These are phyloP conservation scores for Sinohyriopsis cumingii DNA, from an alignment of 2,888 invertebrate species.

Conservation along the genomic window DNA sequence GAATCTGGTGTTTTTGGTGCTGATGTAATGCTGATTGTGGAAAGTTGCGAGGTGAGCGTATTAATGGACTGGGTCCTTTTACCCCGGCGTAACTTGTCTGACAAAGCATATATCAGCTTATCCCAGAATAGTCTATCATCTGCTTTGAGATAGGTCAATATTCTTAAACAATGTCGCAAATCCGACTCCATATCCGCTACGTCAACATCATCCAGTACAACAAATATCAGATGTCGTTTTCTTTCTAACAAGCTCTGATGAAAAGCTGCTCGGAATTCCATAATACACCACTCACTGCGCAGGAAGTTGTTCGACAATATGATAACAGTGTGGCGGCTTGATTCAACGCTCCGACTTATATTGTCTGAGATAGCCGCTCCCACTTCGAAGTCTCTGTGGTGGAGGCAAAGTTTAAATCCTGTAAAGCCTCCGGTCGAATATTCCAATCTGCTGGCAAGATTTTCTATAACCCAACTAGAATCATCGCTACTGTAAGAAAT, in stretches of 20 bases:
- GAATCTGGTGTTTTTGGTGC: too few species aligned
- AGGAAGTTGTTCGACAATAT: constrained; percentile 91
- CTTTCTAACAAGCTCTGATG: constrained; percentile 84
- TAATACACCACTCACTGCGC: constrained; percentile 91
- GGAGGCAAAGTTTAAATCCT: constrained; percentile 75
- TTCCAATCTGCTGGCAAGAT: constrained; percentile 85
- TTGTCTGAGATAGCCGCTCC: constrained; percentile 82
- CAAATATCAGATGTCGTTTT: constrained; percentile 84
- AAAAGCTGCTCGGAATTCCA: constrained; percentile 91
- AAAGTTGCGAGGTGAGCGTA: too few species aligned
- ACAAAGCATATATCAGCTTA: constrained; percentile 88
- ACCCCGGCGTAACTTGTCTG: constrained; percentile 63
- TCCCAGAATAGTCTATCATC: constrained; percentile 96
- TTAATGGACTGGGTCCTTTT: too few species aligned
- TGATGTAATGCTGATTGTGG: too few species aligned
- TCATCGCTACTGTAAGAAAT: constrained; percentile 86
- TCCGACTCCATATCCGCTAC: constrained; percentile 88
- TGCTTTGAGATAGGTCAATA: constrained; percentile 87
- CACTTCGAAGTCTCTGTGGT: constrained; percentile 55
- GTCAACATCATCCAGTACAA: constrained; percentile 87
- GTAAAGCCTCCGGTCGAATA: constrained; percentile 77
- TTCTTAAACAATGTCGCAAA: constrained; percentile 88
- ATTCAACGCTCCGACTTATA: constrained; percentile 89
- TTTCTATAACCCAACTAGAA: constrained; percentile 88
- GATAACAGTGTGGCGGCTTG: constrained; percentile 88